phyloP scores from a whole-genome alignment of 1,140 invertebrate species.

The Zaprionus ghesquierei region DNA sequence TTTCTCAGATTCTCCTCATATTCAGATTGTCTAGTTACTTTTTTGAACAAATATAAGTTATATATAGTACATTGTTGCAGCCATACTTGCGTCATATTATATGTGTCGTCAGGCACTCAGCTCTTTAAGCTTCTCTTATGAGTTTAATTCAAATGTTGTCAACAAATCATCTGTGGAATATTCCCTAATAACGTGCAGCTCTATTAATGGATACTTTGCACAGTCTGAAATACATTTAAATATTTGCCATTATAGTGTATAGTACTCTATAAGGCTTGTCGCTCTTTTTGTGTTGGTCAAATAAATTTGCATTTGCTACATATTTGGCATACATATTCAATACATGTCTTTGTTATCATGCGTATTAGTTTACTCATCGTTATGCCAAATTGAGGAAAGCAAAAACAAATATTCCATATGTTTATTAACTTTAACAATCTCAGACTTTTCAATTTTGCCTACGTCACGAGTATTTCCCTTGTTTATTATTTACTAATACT shows the following conservation, averaged over 20 bases:
- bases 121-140: background rate
- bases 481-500: background rate
- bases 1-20: background rate
- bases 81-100: background rate
- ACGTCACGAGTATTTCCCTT: background rate
- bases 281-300: no score
- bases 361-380: background rate
- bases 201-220: background rate
- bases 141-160: constrained; percentile 32
- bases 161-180: constrained; percentile 39
- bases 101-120: background rate
- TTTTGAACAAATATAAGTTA: no score
- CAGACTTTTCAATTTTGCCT: background rate
- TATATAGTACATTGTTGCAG: no score
- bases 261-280: background rate
- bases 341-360: background rate
- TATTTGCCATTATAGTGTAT: no score
- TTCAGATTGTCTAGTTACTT: background rate
- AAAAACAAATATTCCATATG: background rate
- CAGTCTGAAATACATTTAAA: background rate
- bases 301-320: no score
- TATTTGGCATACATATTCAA: background rate
- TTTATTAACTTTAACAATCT: background rate
- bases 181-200: constrained; percentile 4
- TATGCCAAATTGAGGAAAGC: background rate